A percentile compares a stretch with the other conserved stretches of the same genome.
These are phyloP conservation scores for Calameuta idolon DNA, from an alignment of 2,888 invertebrate genomes.

Conservation along the genomic window DNA sequence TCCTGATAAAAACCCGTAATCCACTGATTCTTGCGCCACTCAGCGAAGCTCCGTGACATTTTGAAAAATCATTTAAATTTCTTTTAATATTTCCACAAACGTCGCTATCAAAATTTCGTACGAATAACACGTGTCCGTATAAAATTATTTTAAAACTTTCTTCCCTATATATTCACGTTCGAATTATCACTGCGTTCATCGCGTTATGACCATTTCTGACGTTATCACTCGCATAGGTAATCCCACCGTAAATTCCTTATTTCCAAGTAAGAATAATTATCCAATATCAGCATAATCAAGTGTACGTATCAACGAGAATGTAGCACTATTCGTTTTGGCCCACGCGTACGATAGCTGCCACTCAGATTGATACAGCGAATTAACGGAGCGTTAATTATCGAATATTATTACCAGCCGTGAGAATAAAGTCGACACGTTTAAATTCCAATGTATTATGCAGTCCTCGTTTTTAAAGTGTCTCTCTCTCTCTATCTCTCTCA, in stretches of 20 bases:
- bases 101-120: background rate
- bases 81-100: background rate
- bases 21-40: background rate
- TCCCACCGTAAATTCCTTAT: background rate
- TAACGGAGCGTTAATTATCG: background rate
- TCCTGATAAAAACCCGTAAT: background rate
- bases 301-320: background rate
- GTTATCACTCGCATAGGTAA: background rate
- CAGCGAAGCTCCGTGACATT: background rate
- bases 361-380: background rate
- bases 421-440: background rate
- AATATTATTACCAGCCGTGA: background rate
- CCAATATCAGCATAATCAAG: background rate
- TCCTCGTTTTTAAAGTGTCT: background rate
- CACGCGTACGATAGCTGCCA: background rate
- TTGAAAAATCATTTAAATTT: background rate
- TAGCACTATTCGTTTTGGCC: background rate
- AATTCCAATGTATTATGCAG: background rate
- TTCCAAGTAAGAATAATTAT: background rate
- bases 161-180: background rate
- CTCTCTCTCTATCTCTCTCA: conserved; percentile 14
- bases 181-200: background rate
- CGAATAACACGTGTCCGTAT: background rate
- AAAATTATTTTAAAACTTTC: background rate
- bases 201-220: background rate